Evolutionary conservation across 2,797 vertebrate genomes (phyloP).

Genomic region (Malacoctenus gilli): DNA sequence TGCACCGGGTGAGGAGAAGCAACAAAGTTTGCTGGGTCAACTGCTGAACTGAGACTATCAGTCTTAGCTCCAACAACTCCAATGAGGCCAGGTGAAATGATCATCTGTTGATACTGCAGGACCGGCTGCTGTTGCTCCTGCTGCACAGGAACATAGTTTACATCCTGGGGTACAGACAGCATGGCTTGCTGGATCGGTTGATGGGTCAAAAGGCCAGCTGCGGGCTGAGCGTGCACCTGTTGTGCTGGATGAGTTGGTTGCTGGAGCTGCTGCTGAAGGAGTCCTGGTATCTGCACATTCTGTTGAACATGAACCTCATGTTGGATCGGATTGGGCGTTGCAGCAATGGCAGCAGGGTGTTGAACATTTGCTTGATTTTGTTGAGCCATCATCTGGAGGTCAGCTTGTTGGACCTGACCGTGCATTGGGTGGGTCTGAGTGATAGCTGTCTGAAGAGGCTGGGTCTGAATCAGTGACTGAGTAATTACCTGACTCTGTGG

Average conservation of each 20-base stretch:
- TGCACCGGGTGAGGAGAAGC: constrained; percentile 63
- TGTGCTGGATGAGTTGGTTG: constrained; percentile 50
- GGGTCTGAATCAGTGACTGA: constrained; percentile 61
- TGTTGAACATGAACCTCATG: constrained; percentile 59
- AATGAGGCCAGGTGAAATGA: constrained; percentile 64
- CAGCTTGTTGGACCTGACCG: constrained; percentile 38
- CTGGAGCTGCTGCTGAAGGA: constrained; percentile 59
- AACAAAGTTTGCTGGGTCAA: constrained; percentile 56
- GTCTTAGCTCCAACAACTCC: constrained; percentile 50
- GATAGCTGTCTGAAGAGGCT: constrained; percentile 42
- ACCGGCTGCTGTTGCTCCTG: constrained; percentile 61
- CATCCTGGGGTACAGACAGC: constrained; percentile 66
- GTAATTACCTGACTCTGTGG: constrained; percentile 56
- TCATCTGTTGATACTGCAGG: constrained; percentile 74
- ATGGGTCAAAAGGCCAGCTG: constrained; percentile 57
- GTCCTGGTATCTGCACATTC: constrained; percentile 48
- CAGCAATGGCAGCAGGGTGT: constrained; percentile 33
- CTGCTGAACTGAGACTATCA: constrained; percentile 41
- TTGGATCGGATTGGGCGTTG: constrained; percentile 53
- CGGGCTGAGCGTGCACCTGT: constrained; percentile 54
- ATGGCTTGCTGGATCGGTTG: constrained; percentile 66
- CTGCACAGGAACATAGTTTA: constrained; percentile 58
- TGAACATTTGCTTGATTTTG: constrained; percentile 57
- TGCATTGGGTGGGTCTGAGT: constrained; percentile 48
- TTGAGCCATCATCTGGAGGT: constrained; percentile 51